phyloP scores from a whole-genome alignment of 2,113 vertebrate species.

The Ailurus styani region DNA sequence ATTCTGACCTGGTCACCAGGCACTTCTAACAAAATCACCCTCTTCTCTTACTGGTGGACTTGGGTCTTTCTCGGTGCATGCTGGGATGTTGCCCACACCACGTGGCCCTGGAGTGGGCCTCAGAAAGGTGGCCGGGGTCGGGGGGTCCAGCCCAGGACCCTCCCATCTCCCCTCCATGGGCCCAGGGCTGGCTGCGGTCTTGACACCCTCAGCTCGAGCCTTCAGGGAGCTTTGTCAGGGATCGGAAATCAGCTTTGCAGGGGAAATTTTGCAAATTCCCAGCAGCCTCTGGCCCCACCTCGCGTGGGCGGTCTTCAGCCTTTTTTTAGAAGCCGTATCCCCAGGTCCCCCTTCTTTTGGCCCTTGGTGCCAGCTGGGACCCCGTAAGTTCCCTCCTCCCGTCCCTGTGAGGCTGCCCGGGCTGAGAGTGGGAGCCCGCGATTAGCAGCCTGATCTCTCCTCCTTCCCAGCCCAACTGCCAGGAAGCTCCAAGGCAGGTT shows the following conservation, averaged over 20 bases:
- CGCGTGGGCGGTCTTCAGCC: not conserved
- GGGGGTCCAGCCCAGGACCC: not conserved
- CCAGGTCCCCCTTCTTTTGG: not conserved
- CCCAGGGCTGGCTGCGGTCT: not conserved
- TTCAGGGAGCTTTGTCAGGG: not conserved
- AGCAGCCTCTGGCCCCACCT: conserved; percentile 18
- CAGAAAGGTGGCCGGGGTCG: not conserved
- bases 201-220: not conserved
- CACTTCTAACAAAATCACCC: not conserved
- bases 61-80: not conserved
- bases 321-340: not conserved
- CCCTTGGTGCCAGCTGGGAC: not conserved
- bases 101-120: not conserved
- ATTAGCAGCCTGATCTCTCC: not conserved
- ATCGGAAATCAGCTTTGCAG: not conserved
- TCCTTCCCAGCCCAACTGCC: not conserved
- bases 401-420: not conserved
- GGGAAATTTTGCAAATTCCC: not conserved
- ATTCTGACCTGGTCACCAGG: not conserved
- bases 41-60: not conserved
- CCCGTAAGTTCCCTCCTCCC: not conserved
- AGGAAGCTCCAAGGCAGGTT: not conserved
- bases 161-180: not conserved
- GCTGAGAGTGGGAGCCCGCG: not conserved
- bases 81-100: fast-evolving